These are phyloP conservation scores for Andrena bucephala DNA, from an alignment of 2,888 invertebrate species.

Conservation along the genomic window DNA sequence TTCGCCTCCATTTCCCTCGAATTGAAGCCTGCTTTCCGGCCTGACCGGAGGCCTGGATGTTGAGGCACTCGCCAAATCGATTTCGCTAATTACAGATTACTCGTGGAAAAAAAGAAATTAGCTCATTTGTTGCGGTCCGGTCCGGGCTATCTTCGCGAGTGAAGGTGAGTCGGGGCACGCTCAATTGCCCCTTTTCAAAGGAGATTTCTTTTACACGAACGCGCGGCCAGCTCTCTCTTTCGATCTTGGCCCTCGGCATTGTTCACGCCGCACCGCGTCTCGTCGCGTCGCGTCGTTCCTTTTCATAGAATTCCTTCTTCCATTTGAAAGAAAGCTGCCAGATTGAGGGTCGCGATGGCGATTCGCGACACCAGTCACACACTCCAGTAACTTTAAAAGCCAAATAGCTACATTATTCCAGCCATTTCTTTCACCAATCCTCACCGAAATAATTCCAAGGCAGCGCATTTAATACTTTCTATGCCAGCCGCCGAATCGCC, in stretches of 20 bases:
- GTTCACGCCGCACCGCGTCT: slow-evolving; percentile 24
- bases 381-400: slow-evolving; percentile 7
- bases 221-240: slow-evolving; percentile 11
- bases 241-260: slow-evolving; percentile 36
- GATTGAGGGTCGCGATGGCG: background rate
- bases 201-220: slow-evolving; percentile 26
- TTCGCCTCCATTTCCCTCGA: background rate
- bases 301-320: slow-evolving; percentile 23
- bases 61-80: slow-evolving; percentile 3
- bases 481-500: background rate
- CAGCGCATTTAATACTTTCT: background rate
- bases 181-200: slow-evolving; percentile 45
- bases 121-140: background rate
- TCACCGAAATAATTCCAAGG: slow-evolving; percentile 18
- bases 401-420: slow-evolving; percentile 13
- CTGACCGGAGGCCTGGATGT: background rate
- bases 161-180: slow-evolving; percentile 6
- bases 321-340: slow-evolving; percentile 30
- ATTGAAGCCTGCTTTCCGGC: background rate
- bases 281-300: slow-evolving; percentile 3
- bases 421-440: slow-evolving; percentile 2
- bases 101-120: slow-evolving; percentile 7
- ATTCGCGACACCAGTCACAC: background rate
- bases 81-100: slow-evolving; percentile 15
- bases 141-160: background rate